A percentile compares a stretch with the other conserved stretches of the same genome.
phyloP scores from a whole-genome alignment of 2,888 invertebrate genomes.

The Scaptomyza flava region DNA sequence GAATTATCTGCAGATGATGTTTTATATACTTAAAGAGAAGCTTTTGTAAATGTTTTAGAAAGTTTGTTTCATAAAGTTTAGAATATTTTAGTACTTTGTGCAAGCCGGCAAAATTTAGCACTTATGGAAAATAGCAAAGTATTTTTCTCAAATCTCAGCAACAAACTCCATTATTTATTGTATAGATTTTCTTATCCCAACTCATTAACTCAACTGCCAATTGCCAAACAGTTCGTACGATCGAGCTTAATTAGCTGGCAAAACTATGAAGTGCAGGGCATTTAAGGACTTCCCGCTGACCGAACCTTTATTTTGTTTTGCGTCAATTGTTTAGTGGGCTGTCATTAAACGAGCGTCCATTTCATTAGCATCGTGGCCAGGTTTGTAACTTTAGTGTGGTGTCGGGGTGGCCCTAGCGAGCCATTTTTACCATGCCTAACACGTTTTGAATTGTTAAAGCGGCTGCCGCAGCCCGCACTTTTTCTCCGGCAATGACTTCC shows the following conservation, averaged over 20 bases:
- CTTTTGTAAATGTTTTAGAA: no score
- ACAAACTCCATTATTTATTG: neutral
- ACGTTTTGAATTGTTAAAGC: conserved; percentile 67
- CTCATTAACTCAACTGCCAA: neutral
- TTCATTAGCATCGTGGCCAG: conserved; percentile 71
- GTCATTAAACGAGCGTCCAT: conserved; percentile 69
- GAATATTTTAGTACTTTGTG: no score
- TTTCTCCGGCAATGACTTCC: conserved; percentile 41
- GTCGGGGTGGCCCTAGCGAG: conserved; percentile 5
- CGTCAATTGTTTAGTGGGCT: conserved; percentile 65
- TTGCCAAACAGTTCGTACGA: neutral
- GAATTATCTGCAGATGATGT: neutral
- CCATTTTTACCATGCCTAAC: conserved; percentile 58
- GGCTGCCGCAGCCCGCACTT: conserved; percentile 33
- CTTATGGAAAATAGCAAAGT: no score
- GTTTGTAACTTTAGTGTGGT: conserved; percentile 18
- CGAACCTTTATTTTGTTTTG: conserved; percentile 18
- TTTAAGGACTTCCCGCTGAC: conserved; percentile 23
- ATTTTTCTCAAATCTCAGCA: neutral
- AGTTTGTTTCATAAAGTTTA: no score
- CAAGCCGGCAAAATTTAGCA: no score
- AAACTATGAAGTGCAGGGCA: conserved; percentile 29
- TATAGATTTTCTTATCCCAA: neutral
- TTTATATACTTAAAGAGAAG: no score
- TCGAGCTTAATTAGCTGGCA: conserved; percentile 4